These are phyloP conservation scores for Mamestra brassicae DNA, from an alignment of 2,888 invertebrate genomes.

Conservation along the genomic window DNA sequence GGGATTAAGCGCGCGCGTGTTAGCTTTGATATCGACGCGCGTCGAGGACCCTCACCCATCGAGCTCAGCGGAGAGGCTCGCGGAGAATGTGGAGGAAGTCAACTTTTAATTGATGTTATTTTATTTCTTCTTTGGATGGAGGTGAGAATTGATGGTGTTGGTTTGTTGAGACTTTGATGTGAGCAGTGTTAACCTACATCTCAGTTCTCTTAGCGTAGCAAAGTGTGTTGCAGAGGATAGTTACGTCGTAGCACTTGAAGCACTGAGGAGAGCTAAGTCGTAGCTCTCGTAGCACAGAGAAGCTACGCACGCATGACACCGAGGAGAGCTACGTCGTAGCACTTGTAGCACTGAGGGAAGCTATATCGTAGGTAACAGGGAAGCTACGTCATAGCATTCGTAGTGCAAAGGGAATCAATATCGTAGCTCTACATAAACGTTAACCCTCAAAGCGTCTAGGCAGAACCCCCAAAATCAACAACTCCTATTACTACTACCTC, in stretches of 20 bases:
- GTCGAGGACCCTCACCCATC: slow-evolving; percentile 37
- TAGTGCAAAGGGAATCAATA: too few relatives aligned
- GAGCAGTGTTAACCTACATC: background rate
- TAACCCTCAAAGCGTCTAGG: too few relatives aligned
- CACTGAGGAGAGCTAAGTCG: background rate
- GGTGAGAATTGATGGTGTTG: background rate
- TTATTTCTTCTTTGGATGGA: background rate
- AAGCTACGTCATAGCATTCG: background rate
- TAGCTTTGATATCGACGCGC: slow-evolving; percentile 67
- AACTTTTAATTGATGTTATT: slow-evolving; percentile 3
- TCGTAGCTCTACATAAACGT: background rate
- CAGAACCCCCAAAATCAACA: too few relatives aligned
- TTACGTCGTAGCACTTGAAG: background rate
- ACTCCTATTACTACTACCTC: too few relatives aligned
- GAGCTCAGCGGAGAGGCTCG: slow-evolving; percentile 23
- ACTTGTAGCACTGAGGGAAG: background rate
- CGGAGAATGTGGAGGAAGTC: slow-evolving; percentile 3
- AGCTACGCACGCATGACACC: background rate
- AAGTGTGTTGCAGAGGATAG: background rate
- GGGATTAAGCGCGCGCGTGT: slow-evolving; percentile 68
- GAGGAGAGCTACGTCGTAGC: background rate
- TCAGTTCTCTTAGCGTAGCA: background rate
- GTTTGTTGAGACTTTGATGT: background rate
- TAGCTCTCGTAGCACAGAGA: background rate
- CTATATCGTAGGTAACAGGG: background rate